These are phyloP conservation scores for Glyptemys insculpta DNA, from an alignment of 2,797 vertebrate species.

Conservation along the genomic window DNA sequence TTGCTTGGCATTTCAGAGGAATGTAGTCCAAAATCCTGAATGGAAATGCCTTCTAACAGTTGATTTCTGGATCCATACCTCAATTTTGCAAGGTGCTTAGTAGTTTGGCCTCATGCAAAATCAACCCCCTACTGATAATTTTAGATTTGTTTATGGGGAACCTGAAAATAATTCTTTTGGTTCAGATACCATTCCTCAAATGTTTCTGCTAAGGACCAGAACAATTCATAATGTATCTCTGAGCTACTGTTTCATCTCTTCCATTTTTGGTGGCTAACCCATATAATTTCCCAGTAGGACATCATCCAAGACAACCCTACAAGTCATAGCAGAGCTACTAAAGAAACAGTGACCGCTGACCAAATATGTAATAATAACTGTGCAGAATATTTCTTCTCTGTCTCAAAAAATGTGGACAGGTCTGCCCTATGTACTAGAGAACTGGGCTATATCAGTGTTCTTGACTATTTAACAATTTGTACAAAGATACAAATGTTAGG, in stretches of 20 bases:
- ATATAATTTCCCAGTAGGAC: neutral
- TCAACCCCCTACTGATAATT: neutral
- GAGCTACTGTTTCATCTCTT: neutral
- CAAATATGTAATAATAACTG: neutral
- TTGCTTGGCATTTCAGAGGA: neutral
- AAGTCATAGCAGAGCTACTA: neutral
- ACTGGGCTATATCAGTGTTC: slow-evolving; percentile 34
- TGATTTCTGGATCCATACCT: neutral
- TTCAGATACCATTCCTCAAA: neutral
- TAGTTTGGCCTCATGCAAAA: neutral
- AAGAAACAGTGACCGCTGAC: neutral
- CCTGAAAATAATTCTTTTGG: neutral
- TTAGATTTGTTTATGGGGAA: neutral
- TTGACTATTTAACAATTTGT: slow-evolving; percentile 35
- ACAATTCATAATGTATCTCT: neutral
- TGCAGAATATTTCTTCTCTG: neutral
- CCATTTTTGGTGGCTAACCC: neutral
- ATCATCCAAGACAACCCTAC: neutral
- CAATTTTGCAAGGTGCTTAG: neutral
- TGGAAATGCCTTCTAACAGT: neutral
- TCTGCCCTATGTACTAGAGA: neutral
- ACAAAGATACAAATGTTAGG: slow-evolving; percentile 44
- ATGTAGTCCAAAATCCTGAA: neutral
- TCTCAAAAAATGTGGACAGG: neutral
- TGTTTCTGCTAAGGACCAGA: neutral